Conservation (phyloP, 2,113 vertebrate species). For the Oncorhynchus masou region DNA sequence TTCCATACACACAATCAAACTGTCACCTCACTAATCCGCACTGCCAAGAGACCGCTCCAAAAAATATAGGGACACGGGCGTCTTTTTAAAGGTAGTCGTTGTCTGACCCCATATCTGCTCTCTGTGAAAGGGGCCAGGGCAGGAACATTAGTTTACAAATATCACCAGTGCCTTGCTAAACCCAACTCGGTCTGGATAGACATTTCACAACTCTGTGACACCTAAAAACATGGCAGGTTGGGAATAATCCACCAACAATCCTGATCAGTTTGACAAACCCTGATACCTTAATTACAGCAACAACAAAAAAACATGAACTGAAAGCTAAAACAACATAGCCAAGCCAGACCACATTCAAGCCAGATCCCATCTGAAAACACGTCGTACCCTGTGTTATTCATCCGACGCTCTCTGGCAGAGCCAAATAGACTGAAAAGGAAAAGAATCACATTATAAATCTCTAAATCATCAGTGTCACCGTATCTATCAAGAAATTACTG, state of each 20-base stretch:
- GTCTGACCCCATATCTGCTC: slow-evolving; percentile 55
- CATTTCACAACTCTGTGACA: slow-evolving; percentile 35
- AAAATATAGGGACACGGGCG: slow-evolving; percentile 41
- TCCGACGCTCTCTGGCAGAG: background rate
- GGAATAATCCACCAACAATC: slow-evolving; percentile 33
- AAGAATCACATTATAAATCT: background rate
- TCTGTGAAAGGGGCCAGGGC: slow-evolving; percentile 42
- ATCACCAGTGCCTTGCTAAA: slow-evolving; percentile 46
- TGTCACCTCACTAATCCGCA: slow-evolving; percentile 59
- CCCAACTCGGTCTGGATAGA: slow-evolving; percentile 48
- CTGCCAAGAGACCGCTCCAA: slow-evolving; percentile 58
- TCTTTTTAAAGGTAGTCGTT: slow-evolving; percentile 54
- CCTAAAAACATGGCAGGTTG: slow-evolving; percentile 28
- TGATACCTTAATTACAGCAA: background rate
- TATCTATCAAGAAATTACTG: background rate
- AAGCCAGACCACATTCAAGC: background rate
- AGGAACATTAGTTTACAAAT: slow-evolving; percentile 69
- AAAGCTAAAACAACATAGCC: slow-evolving; percentile 13
- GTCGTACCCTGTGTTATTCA: no score
- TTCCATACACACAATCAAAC: slow-evolving; percentile 14
- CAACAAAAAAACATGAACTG: slow-evolving; percentile 16
- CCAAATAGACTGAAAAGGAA: background rate
- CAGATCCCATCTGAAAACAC: background rate
- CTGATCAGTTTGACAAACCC: background rate
- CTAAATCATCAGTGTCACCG: background rate